Conservation (phyloP, 2,113 vertebrate species). For the Notothenia coriiceps region DNA sequence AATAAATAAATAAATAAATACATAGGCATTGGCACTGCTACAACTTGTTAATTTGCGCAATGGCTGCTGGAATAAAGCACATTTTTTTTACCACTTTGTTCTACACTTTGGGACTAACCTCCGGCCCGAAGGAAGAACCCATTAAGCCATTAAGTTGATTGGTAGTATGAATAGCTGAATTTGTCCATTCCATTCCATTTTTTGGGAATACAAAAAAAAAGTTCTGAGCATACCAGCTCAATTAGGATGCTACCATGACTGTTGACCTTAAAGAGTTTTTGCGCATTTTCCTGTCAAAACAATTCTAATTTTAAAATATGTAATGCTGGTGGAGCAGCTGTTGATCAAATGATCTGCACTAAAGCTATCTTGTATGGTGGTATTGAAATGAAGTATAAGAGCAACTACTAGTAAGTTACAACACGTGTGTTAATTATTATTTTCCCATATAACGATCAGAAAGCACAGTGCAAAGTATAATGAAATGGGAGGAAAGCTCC, state of each 20-base stretch:
- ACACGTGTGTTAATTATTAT: constrained; percentile 25
- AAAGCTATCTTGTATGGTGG: not conserved
- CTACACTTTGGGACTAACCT: too few species aligned
- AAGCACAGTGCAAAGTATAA: constrained; percentile 36
- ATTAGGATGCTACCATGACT: not conserved
- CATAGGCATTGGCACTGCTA: too few species aligned
- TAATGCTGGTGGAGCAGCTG: constrained; percentile 3
- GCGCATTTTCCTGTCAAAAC: not conserved
- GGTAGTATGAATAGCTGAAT: not conserved
- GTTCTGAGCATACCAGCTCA: not conserved
- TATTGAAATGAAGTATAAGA: constrained; percentile 1
- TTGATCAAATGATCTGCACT: constrained; percentile 9
- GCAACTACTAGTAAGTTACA: constrained; percentile 8
- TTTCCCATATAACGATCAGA: constrained; percentile 23
- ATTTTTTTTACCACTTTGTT: too few species aligned
- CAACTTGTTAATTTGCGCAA: too few species aligned
- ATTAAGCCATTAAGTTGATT: not conserved
- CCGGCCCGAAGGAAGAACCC: too few species aligned
- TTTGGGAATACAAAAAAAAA: not conserved
- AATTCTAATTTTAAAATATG: not conserved
- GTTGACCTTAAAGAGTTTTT: too few species aligned
- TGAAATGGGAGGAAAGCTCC: constrained; percentile 40
- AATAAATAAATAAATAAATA: too few species aligned
- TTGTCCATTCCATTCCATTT: not conserved
- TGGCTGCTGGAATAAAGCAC: too few species aligned